Base-by-base conservation (phyloP, 2,888 invertebrate species). In the Cataglyphis cursor region DNA sequence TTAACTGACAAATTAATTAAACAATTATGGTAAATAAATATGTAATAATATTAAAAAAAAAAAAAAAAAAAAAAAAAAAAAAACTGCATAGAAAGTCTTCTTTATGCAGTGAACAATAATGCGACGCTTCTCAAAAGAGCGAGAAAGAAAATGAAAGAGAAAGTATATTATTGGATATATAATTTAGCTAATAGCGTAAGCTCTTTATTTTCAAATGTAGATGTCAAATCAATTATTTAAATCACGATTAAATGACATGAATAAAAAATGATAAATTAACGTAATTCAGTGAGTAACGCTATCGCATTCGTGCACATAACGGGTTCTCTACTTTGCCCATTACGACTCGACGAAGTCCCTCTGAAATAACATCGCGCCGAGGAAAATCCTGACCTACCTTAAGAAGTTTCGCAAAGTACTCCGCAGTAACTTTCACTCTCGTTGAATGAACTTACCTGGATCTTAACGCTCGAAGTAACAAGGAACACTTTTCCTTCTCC, bases 401-500 rank as follows among this genome's bases (percentile, higher is more conserved):
- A 90, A 89, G 87, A 90, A 90, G 83, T 90, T 90, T 88, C 86
- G 87, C 85, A 86, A 90, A 90, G 90, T 90, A 90, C 90, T 89
- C 87, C 85, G 86, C 84, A 86, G 90, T 90, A 89, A 90, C 90
- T 90, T 90, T 90, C 90, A 88, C 90, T 90, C 86, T 90, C 90
- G 83, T 62, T 82, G 90, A 90, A 88, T 87, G 86, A 90, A 90
- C 90, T 90, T 90, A 85, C 83, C 76, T 85, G 74, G 88, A 89
- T 80, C 89, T 89, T 90, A 90, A 90, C 90, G 88, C 88, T 84
- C 86, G 87, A 90, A 90, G 90, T 90, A 90, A 90, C 90, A 87
- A 90, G 87, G 84, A 90, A 90, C 88, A 88, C 85, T 88, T 88
- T 90, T 89, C 85, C 88, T 59, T 87, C 85, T 89, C 70, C 82